Evolutionary conservation across 2,113 vertebrate species (phyloP).

Genomic region (Ellobius talpinus): DNA sequence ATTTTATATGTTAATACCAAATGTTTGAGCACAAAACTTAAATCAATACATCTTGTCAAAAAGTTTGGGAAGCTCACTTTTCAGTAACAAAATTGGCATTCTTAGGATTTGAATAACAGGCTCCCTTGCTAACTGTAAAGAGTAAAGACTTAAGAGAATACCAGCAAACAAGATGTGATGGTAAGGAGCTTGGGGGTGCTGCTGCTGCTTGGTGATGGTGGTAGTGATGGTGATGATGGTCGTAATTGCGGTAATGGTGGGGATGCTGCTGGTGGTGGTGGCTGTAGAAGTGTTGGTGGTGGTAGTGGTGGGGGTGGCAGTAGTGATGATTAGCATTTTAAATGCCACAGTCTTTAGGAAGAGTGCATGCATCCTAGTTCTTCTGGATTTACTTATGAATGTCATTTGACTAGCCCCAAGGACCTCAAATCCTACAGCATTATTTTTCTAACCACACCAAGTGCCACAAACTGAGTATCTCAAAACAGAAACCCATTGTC

Average conservation of each 20-base stretch:
- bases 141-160: background rate
- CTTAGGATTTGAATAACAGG: background rate
- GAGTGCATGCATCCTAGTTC: background rate
- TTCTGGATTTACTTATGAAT: background rate
- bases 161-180: background rate
- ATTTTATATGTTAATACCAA: background rate
- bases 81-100: background rate
- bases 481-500: background rate
- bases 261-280: background rate
- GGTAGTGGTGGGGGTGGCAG: background rate
- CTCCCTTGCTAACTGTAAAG: background rate
- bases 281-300: background rate
- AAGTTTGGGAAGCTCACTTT: background rate
- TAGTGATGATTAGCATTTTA: background rate
- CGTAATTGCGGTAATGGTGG: background rate
- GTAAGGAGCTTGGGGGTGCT: no score
- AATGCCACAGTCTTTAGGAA: background rate
- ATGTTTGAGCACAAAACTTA: background rate
- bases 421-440: background rate
- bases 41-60: slow-evolving; percentile 42
- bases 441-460: background rate
- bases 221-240: rapidly evolving
- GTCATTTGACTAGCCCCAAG: background rate
- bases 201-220: background rate
- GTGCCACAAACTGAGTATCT: background rate